These are phyloP conservation scores for Acleris emargana DNA, from an alignment of 2,888 invertebrate species.

Conservation along the genomic window DNA sequence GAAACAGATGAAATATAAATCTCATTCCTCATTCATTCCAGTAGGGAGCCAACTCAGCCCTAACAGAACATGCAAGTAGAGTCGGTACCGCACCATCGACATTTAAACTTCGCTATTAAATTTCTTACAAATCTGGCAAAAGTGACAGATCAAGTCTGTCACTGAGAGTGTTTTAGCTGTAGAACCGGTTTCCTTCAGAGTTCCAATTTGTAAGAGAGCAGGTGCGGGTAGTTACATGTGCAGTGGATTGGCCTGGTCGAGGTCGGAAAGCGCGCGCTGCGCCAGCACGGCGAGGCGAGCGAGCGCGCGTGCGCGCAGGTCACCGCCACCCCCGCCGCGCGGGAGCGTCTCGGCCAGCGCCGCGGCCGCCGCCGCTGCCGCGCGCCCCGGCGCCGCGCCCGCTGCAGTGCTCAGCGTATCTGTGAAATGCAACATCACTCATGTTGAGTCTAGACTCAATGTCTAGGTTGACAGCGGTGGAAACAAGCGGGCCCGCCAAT, in stretches of 20 bases:
- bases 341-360: conserved; percentile 63
- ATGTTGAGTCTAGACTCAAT: no score
- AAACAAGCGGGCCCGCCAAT: no score
- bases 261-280: conserved; percentile 61
- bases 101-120: no score
- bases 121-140: no score
- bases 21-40: no score
- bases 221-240: conserved; percentile 56
- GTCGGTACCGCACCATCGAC: no score
- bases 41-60: no score
- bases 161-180: neutral
- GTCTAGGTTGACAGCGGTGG: no score
- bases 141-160: no score
- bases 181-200: neutral
- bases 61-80: no score
- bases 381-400: conserved; percentile 62
- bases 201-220: neutral
- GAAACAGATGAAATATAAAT: no score
- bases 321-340: conserved; percentile 58
- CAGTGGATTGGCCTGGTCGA: conserved; percentile 66
- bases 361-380: conserved; percentile 48
- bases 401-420: conserved; percentile 68
- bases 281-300: conserved; percentile 71
- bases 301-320: conserved; percentile 65
- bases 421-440: conserved; percentile 37